Base-by-base conservation (phyloP, 2,888 invertebrate genomes). In the Osmoderma eremita region DNA sequence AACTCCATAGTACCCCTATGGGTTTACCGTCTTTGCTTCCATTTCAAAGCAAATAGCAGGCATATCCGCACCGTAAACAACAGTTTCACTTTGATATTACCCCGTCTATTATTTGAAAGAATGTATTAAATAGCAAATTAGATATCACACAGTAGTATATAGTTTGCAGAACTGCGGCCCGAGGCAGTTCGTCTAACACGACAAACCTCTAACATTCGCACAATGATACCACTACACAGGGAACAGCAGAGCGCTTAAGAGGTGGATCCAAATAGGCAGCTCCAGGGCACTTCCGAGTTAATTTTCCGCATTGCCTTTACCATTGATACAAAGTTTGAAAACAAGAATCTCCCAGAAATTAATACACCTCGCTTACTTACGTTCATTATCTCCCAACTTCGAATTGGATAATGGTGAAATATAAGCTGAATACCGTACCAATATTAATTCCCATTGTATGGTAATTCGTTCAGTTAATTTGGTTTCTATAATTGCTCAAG, bases 271-370 rank as follows among this genome's bases (percentile, higher is more conserved):
- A 41, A 51, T 38, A 42, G 56, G 67, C 51, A 64, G 71, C 73
- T 73, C 70, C 58, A 67, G 71, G 74, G 73, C 73, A 72, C 73
- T 71, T 73, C 69, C 67, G 69, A 74, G 74, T 75, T 75, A 75
- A 75, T 75, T 74, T 73, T 48, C 65, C 70, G 67, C 48, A 58
- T 68, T 70, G 71, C 70, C 71, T 72, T 69, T 69, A 69, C 72
- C 72, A 74, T 74, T 71, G 73, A 73, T 74, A 72, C 72, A 72
- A 74, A 74, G 69, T 74, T 73, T 69, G 63, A 62, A 71, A 66
- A 71, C 69, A 71, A 69, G 68, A 68, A 69, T 64, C 69, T 65
- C 66, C 69, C 67, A 65, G 69, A 72, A 71, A 54, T 67, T 67
- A 62, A 67, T 67, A 39, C 63, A 63, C 63, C 63, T 63, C 63